Evolutionary conservation across 2,797 vertebrate genomes (phyloP).

Genomic region (Peromyscus melanophrys): DNA sequence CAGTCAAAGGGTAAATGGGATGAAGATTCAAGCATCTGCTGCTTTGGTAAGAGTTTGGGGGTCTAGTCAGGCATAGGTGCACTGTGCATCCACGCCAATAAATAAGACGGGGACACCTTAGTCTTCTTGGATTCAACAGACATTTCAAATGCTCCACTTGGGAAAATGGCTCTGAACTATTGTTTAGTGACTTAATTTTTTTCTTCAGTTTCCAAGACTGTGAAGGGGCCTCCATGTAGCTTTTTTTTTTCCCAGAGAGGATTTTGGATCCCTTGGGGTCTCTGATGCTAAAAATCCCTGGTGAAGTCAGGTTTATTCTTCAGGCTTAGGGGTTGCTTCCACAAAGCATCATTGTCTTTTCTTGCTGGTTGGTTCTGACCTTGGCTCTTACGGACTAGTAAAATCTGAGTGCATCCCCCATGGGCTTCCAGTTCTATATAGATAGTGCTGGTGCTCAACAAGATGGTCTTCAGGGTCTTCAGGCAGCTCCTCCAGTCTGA

Average conservation of each 20-base stretch:
- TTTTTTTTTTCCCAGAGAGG: too few relatives aligned
- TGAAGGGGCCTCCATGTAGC: background rate
- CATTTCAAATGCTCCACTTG: background rate
- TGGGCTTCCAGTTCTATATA: background rate
- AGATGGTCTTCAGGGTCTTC: background rate
- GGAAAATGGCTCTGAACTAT: background rate
- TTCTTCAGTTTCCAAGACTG: background rate
- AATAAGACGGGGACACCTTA: background rate
- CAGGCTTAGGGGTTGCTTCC: background rate
- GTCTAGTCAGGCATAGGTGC: background rate
- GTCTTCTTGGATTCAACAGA: background rate
- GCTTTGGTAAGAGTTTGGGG: background rate
- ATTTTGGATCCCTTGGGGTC: background rate
- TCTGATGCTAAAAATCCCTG: background rate
- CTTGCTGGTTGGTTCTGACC: too few relatives aligned
- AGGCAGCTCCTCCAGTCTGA: background rate
- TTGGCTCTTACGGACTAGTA: background rate
- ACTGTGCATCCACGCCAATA: background rate
- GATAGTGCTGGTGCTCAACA: background rate
- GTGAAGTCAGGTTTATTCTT: background rate
- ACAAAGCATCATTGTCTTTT: background rate
- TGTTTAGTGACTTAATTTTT: background rate
- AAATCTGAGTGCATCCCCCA: background rate
- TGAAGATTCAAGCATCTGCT: background rate
- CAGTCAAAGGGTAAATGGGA: background rate